Conservation (phyloP, 2,797 vertebrate species). For the Allobates femoralis region DNA sequence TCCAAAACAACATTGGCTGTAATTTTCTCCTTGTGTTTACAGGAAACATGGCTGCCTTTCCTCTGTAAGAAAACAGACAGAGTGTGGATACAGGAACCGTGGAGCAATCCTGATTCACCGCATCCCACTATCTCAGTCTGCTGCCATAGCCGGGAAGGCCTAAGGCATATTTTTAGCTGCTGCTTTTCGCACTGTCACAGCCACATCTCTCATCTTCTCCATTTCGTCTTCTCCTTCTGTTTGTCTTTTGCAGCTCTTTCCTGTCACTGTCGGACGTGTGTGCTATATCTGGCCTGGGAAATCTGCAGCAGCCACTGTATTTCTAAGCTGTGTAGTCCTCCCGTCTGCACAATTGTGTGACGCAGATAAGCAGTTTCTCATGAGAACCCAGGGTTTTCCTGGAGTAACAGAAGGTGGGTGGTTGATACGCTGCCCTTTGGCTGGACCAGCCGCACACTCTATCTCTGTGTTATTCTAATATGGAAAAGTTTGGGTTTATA, state of each 20-base stretch:
- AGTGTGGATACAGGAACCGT: constrained; percentile 66
- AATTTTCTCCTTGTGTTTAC: constrained; percentile 77
- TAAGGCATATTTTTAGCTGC: constrained; percentile 74
- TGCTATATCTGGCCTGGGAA: constrained; percentile 83
- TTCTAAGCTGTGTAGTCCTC: constrained; percentile 72
- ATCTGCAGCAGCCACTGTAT: constrained; percentile 72
- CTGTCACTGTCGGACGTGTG: constrained; percentile 67
- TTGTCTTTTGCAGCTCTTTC: constrained; percentile 70
- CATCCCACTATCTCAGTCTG: constrained; percentile 31
- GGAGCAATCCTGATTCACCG: constrained; percentile 63
- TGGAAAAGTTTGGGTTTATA: constrained; percentile 43
- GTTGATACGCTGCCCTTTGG: constrained; percentile 55
- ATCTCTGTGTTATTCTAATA: constrained; percentile 44
- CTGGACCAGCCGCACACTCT: constrained; percentile 29
- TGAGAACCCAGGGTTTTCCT: constrained; percentile 78
- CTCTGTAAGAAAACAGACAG: constrained; percentile 72
- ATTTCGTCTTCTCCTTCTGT: constrained; percentile 67
- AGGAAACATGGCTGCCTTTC: constrained; percentile 79
- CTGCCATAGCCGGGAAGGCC: constrained; percentile 32
- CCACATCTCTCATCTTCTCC: constrained; percentile 36
- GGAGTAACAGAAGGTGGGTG: constrained; percentile 17
- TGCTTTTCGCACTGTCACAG: constrained; percentile 59
- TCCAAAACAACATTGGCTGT: constrained; percentile 78
- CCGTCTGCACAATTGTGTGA: constrained; percentile 71
- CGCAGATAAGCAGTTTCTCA: constrained; percentile 77